Evolutionary conservation across 2,113 vertebrate species (phyloP), one percentile per base, ranked within the genome.

Genomic region (Maccullochella peelii): DNA sequence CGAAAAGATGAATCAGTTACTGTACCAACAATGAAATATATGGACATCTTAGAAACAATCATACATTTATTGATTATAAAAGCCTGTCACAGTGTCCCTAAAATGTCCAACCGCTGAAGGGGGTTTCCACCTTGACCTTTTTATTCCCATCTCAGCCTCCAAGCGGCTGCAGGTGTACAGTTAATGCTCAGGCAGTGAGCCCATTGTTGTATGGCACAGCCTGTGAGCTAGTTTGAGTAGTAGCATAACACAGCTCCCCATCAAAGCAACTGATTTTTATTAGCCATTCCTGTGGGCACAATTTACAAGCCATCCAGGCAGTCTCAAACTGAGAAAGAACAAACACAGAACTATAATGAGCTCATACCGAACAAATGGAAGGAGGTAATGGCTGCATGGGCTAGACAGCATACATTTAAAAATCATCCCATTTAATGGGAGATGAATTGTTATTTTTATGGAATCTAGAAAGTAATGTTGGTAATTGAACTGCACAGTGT

Each of bases 271-370:
- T 57, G 79, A 71, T 84, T 81, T 92, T 88, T 92, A 92, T 89
- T 86, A 86, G 79, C 58, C 61, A 21, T 67, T 88, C 82, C 83
- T 67, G 75, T 82, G 80, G 90, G 88, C 82, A 84, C 73, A 73
- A 82, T 89, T 89, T 86, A 86, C 75, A 80, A 86, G 85, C 82
- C 84, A 82, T 63, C 47, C 61, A 78, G 42, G 63, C 79, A 57
- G 71, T 77, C 59, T 80, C 82, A 68, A 87, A n/a, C n/a, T n/a
- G n/a, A n/a, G n/a, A n/a, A n/a, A n/a, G n/a, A n/a, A n/a, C n/a
- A n/a, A n/a, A 87, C 72, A 81, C 82, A 89, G 82, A 70, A 47
- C 44, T 65, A 40, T 92, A 92, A 93, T 92, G 88, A 90, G 82
- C 92, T 87, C 76, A 49, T 65, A 79, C 62, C 62, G 80, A 87